Evolutionary conservation across 2,113 vertebrate species (phyloP).

Genomic region (Poecile atricapillus): DNA sequence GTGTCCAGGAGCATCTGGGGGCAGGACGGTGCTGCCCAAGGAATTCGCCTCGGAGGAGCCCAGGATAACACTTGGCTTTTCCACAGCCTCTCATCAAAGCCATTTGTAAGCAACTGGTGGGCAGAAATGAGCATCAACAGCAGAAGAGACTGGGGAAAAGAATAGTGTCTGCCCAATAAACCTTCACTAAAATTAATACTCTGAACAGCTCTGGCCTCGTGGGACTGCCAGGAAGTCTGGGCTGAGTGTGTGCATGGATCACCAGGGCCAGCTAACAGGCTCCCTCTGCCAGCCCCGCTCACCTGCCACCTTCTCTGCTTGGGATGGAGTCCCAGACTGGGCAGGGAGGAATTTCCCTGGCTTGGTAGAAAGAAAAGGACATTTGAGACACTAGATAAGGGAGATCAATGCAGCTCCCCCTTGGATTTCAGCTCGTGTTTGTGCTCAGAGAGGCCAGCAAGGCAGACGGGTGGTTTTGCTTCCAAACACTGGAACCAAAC

Average conservation of each 20-base stretch:
- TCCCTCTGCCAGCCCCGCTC: not conserved
- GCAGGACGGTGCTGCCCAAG: not conserved
- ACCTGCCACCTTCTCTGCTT: not conserved
- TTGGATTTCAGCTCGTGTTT: not conserved
- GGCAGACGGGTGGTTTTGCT: not conserved
- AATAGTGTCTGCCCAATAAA: not conserved
- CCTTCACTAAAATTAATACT: not conserved
- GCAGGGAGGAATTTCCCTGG: not conserved
- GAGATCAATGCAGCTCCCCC: not conserved
- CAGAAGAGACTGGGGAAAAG: not conserved
- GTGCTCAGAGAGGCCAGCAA: not conserved
- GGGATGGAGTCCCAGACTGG: not conserved
- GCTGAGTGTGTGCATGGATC: not conserved
- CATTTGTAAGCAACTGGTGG: not conserved
- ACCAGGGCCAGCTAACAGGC: not conserved
- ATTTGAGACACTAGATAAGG: not conserved
- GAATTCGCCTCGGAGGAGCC: not conserved
- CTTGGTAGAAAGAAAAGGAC: not conserved
- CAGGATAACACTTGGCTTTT: not conserved
- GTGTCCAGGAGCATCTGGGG: not conserved
- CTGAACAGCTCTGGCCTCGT: not conserved
- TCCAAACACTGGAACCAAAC: not conserved
- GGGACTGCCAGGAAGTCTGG: not conserved
- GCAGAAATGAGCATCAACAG: not conserved
- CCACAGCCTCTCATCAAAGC: not conserved